Base-by-base conservation (phyloP, 2,888 invertebrate species). In the Elegia similella region DNA sequence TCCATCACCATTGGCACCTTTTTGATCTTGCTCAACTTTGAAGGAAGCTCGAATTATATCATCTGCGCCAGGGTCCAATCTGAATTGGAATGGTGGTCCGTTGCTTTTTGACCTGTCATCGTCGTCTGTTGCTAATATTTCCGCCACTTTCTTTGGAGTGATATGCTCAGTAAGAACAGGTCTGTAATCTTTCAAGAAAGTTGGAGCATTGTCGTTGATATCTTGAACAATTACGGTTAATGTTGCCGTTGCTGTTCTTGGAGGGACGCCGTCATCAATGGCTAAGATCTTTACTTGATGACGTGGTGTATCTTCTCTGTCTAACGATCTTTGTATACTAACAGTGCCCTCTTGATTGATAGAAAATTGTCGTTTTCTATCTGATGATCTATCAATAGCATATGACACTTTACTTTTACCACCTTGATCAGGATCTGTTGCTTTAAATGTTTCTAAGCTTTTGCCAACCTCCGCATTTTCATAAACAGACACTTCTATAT, bases 271-370 rank as follows among this genome's bases (percentile, higher is more conserved):
- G 80, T 98, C 98, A 80, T 98, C 98, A 73, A 98, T 98, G 3
- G 98, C 98, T 73, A 98, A 92, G 66, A 98, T 98, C 90, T 98
- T 98, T 6, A 98, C 97, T 92, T 98, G 98, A 93, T 99, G 98
- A 52, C 98, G 93, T 0, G 98, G 98, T 8, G 98, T 98, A 70
- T 98, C 98, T 88, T 99, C 99, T 55, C 98, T 94, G 83, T 99
- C 99, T 58, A 99, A 92, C 8, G 95, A 95, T 57, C 98, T 93
- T 80, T 98, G 98, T 77, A 98, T 98, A 64, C 97, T 97, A 0
- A 99, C 98, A 0, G 98, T 97, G 23, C 98, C 98, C 84, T 97
- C 97, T 84, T 97, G 97, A 83, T 97, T 98, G 66, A 98, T 98
- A 52, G 96, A 95, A 84, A 98, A 98, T 81, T 98, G 98, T 48